Conservation (phyloP, 2,888 invertebrate species). For the Temnothorax rugatulus region DNA sequence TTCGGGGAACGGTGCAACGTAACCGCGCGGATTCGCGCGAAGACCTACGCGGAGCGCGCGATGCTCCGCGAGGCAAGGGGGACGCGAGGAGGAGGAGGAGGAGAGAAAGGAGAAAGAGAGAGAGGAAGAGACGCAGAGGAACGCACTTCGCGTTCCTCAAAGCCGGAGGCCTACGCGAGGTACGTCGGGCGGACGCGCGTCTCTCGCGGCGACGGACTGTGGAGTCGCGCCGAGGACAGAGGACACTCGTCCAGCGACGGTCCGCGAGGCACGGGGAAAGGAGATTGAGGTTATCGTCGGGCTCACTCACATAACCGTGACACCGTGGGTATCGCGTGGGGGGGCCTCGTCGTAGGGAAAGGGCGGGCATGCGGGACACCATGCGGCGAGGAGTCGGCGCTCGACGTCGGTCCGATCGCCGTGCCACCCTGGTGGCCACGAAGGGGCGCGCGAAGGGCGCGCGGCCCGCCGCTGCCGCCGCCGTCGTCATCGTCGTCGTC, state of each 20-base stretch:
- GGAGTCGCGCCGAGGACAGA: constrained; percentile 9
- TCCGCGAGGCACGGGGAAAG: constrained; percentile 49
- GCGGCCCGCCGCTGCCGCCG: constrained; percentile 23
- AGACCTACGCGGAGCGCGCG: constrained; percentile 43
- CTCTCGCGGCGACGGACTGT: neutral
- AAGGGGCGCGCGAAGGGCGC: constrained; percentile 60
- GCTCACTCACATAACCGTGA: constrained; percentile 72
- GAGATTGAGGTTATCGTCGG: constrained; percentile 77
- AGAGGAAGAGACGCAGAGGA: neutral
- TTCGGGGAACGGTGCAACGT: neutral
- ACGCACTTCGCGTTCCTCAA: neutral
- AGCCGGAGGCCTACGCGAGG: neutral
- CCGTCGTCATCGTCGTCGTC: neutral
- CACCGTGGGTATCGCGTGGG: constrained; percentile 65
- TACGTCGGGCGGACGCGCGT: neutral
- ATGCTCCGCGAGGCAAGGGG: neutral
- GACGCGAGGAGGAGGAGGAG: neutral
- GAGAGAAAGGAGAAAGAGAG: neutral
- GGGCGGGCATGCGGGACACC: constrained; percentile 53
- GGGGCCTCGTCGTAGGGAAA: constrained; percentile 68
- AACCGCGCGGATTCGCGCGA: constrained; percentile 16
- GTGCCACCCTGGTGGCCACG: constrained; percentile 47
- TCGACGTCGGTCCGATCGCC: constrained; percentile 10
- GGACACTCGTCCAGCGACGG: neutral
- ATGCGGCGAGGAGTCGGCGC: constrained; percentile 4